Base-by-base conservation (phyloP, 2,888 invertebrate species). In the Carpatolechia fugitivella region DNA sequence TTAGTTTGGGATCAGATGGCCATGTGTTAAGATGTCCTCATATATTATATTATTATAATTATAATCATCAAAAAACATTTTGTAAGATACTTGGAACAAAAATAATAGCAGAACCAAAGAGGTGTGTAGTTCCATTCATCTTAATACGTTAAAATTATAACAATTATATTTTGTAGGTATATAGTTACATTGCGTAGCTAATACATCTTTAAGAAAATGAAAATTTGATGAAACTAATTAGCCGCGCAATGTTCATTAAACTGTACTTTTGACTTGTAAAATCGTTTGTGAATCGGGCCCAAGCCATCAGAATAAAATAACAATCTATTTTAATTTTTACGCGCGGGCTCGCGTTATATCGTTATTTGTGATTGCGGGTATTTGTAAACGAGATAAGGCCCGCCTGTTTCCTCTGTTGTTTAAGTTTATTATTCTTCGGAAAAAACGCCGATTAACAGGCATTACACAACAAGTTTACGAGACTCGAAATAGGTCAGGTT, bases 301-400 rank as follows among this genome's bases (percentile, higher is more conserved):
- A n/a, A n/a, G 24, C 35, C 35, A 29, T 50, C 30, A 3, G 47
- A 52, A 56, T 56, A 48, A 56, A 56, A 56, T 48, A 33, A 47
- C 56, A 41, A 56, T 59, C 60, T 47, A 13, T 56, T 20, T 11
- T 36, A 57, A 62, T 54, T 29, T 38, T 52, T 10, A 29, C 54
- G 57, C 31, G 18, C n/a, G 20, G 59, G 13, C 7, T n/a, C n/a
- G 24, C 29, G 44, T 7, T 8, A 11, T 24, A 44, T 56, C 54
- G 55, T 56, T 56, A 58, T 56, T 55, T 13, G n/a, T n/a, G 44
- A 44, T 13, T 3, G 13, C 41, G 13, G 20, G 13, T 44, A n/a
- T 44, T 18, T 44, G 44, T 44, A 44, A 24, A 11, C 44, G 29
- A 44, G 44, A 44, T 44, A 44, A 44, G 44, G 7, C n/a, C 14